phyloP scores from a whole-genome alignment of 2,888 invertebrate species.

The Thera britannica region DNA sequence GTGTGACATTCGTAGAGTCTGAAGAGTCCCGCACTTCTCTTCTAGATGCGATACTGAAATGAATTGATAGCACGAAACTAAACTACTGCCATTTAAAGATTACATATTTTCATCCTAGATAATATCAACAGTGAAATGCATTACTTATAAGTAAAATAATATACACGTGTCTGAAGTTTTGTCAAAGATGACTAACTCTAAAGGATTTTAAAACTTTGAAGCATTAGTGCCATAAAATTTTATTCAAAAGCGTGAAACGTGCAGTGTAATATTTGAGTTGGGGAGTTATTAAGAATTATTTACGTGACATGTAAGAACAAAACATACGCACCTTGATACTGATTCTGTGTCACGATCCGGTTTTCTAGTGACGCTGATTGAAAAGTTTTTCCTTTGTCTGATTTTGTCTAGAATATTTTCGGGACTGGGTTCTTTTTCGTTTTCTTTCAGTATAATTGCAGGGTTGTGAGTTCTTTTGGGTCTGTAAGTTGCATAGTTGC shows the following conservation, averaged over 20 bases:
- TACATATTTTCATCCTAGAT: constrained; percentile 1
- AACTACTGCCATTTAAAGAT: constrained; percentile 13
- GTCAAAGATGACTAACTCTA: constrained; percentile 53
- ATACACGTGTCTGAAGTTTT: constrained; percentile 52
- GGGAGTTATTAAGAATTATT: constrained; percentile 81
- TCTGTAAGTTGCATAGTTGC: constrained; percentile 80
- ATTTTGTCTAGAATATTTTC: constrained; percentile 82
- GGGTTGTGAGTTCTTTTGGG: constrained; percentile 79
- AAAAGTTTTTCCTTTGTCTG: constrained; percentile 78
- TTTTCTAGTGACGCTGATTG: constrained; percentile 79
- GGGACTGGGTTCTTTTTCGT: constrained; percentile 79
- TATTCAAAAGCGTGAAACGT: constrained; percentile 82
- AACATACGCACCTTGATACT: constrained; percentile 79
- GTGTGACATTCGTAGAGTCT: constrained; percentile 22
- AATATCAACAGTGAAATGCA: constrained; percentile 28
- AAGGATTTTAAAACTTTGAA: constrained; percentile 62
- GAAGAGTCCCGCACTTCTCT: background rate
- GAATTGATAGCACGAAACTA: constrained; percentile 26
- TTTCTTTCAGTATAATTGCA: constrained; percentile 79
- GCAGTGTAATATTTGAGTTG: constrained; percentile 73
- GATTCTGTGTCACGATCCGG: constrained; percentile 73
- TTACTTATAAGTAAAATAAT: constrained; percentile 30
- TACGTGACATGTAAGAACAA: constrained; percentile 70
- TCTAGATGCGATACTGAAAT: constrained; percentile 24
- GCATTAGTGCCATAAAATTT: constrained; percentile 81